phyloP scores from a whole-genome alignment of 1,140 invertebrate species.

The Pseudomyrmex cubaensis region DNA sequence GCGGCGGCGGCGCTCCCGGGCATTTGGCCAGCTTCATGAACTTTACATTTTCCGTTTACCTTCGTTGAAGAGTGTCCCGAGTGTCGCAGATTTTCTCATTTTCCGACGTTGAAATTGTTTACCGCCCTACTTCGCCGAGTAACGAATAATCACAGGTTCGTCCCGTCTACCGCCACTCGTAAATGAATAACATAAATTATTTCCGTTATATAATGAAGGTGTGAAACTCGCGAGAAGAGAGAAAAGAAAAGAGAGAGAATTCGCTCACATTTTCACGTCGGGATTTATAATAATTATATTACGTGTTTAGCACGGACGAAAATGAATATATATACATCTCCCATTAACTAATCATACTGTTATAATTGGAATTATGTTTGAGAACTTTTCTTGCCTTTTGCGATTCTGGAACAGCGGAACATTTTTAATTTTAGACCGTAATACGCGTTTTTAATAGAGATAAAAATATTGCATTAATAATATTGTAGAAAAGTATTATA shows the following conservation, averaged over 20 bases:
- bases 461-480: too few species aligned
- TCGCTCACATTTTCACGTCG: background rate
- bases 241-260: background rate
- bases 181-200: constrained; percentile 27
- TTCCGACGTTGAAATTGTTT: constrained; percentile 45
- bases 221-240: too few species aligned
- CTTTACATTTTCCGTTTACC: constrained; percentile 55
- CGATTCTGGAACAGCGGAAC: too few species aligned
- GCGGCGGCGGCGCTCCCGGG: background rate
- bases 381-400: too few species aligned
- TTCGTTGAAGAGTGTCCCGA: constrained; percentile 15
- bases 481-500: too few species aligned
- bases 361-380: too few species aligned
- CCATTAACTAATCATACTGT: background rate
- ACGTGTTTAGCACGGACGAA: too few species aligned
- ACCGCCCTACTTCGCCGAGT: background rate
- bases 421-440: too few species aligned
- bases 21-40: constrained; percentile 50
- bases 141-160: background rate
- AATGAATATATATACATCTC: too few species aligned
- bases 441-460: too few species aligned
- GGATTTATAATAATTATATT: background rate
- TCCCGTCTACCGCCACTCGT: background rate
- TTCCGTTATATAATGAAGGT: background rate
- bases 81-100: constrained; percentile 33